Evolutionary conservation across 1,140 invertebrate genomes (phyloP).

Genomic region (Caerostris darwini): DNA sequence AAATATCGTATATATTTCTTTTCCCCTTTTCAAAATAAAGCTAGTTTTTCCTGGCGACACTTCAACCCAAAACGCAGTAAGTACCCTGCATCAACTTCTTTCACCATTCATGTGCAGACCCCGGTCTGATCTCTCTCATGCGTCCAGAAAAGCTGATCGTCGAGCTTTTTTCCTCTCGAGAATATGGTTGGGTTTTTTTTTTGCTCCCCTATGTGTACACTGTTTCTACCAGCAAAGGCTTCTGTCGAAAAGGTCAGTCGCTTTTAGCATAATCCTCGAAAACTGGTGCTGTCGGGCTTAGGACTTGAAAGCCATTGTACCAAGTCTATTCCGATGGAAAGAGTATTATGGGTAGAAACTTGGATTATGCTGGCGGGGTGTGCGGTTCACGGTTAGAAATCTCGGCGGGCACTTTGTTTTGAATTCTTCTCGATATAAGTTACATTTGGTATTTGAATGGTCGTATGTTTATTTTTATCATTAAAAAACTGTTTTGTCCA

Average conservation of each 20-base stretch:
- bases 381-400: neutral
- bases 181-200: constrained; percentile 9
- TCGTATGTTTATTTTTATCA: no score
- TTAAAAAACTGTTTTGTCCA: no score
- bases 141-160: constrained; percentile 28
- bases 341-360: constrained; percentile 17
- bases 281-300: neutral
- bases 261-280: constrained; percentile 68
- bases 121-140: neutral
- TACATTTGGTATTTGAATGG: no score
- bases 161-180: neutral
- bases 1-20: no score
- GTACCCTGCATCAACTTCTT: neutral
- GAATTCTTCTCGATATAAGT: neutral
- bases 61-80: neutral
- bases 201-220: neutral
- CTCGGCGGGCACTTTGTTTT: neutral
- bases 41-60: neutral
- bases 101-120: constrained; percentile 6
- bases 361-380: neutral
- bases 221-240: neutral
- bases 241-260: constrained; percentile 51
- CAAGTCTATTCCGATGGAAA: constrained; percentile 55
- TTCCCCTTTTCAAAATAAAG: neutral
- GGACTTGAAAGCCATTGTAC: neutral